phyloP scores from a whole-genome alignment of 30 jellyfish, hydroid and myxozoan species.

The Hydractinia echinata region DNA sequence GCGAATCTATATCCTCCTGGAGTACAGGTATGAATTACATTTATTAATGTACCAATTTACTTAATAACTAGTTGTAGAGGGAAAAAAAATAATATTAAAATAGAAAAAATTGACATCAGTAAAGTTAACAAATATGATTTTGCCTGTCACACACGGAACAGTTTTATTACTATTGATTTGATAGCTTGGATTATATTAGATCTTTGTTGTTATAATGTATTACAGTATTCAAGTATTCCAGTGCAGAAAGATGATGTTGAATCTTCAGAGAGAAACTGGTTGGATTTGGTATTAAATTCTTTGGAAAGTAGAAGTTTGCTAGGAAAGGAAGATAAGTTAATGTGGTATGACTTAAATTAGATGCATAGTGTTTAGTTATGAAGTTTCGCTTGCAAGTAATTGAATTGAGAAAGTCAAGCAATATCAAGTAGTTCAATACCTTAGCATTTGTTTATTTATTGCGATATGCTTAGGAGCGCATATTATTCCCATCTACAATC shows the following conservation, averaged over 20 bases:
- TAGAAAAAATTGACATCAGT: no score
- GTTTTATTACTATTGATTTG: neutral
- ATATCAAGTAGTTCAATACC: no score
- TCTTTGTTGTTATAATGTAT: no score
- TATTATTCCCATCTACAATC: neutral
- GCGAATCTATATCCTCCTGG: neutral
- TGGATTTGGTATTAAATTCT: neutral
- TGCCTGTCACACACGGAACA: neutral
- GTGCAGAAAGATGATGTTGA: neutral
- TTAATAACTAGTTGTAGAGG: no score
- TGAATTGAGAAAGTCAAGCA: neutral
- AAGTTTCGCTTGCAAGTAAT: neutral
- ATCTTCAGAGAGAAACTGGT: neutral
- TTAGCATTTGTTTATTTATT: no score
- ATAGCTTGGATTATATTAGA: no score
- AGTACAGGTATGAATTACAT: neutral
- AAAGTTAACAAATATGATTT: no score
- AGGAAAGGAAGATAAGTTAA: neutral
- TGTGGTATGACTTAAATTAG: neutral
- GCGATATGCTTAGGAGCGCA: no score
- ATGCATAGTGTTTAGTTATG: neutral
- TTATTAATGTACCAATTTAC: no score
- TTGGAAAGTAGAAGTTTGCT: neutral
- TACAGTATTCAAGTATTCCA: neutral
- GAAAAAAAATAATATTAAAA: no score